Percentiles rank a stretch among this genome's conserved stretches.
phyloP scores from a whole-genome alignment of 2,797 vertebrate species.

The Threskiornis aethiopicus region DNA sequence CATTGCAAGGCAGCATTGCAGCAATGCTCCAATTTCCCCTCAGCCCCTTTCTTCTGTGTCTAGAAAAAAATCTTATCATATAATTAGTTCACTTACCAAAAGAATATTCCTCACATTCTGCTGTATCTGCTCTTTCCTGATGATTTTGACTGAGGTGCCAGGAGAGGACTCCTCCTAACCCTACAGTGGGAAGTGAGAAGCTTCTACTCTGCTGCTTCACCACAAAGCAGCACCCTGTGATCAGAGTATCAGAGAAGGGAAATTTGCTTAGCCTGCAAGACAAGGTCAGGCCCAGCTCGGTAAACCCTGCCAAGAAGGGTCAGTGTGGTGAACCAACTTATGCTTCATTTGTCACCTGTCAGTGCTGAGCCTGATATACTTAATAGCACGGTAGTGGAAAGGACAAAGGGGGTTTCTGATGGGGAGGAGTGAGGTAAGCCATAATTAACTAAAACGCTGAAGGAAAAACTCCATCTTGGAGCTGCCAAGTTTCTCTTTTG shows the following conservation, averaged over 20 bases:
- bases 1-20: background rate
- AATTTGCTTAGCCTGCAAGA: conserved; percentile 38
- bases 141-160: background rate
- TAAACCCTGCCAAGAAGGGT: conserved; percentile 33
- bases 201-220: background rate
- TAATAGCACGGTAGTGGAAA: background rate
- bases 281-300: background rate
- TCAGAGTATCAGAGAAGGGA: conserved; percentile 4
- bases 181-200: background rate
- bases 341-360: conserved; percentile 48
- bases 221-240: background rate
- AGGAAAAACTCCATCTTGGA: background rate
- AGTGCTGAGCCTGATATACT: background rate
- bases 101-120: background rate
- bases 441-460: background rate
- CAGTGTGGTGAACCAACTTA: conserved; percentile 19
- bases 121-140: background rate
- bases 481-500: background rate
- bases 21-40: background rate
- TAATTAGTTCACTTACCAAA: background rate
- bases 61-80: background rate
- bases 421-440: background rate
- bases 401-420: conserved; percentile 27
- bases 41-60: background rate
- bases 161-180: background rate